Evolutionary conservation across 2,797 vertebrate species (phyloP), one percentile per base, ranked within the genome.

Genomic region (Syngnathus acus): DNA sequence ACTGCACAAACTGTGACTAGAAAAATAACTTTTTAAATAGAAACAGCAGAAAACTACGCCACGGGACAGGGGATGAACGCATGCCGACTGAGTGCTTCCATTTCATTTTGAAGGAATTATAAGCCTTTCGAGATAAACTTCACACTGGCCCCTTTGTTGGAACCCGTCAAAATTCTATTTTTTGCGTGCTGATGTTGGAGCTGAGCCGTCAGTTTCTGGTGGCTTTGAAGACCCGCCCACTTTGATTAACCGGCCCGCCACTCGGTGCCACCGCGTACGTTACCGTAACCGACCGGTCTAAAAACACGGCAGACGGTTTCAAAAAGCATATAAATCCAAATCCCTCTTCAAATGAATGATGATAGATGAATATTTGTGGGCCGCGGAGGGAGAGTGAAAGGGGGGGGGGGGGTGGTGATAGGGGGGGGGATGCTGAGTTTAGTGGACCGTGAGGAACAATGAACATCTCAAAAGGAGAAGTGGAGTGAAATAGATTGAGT

Each of bases 381-480:
- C 78, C 80, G 67, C 70, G 16, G 26, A 13, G 60, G 40, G 60
- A 23, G 9, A 57, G 54, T 6, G 6, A 57, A 37, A 57, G 54
- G 37, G 4, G 23, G 54, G 1, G 54, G 58, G 6, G 37, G 9
- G 1, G 37, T 0, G 4, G 26, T 26, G 23, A 26, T 26, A 11
- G 21, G 42, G 65, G 78, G 74, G 79, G 65, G 74, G 80, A 76
- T 26, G 65, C 23, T 19, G 71, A 79, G 84, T 85, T 88, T 86
- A 87, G 79, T 84, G 75, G 82, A 78, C 88, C 73, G 10, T 76
- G 72, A 88, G 85, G 86, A 88, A 87, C 84, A 82, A 85, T 89
- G 88, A 89, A 65, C 78, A 72, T 81, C 75, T 72, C 61, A 84
- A 83, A 81, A 80, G 69, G 69, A 85, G 78, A 84, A 81, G 81